Evolutionary conservation across 2,113 vertebrate genomes (phyloP).

Genomic region (Neotoma lepida): DNA sequence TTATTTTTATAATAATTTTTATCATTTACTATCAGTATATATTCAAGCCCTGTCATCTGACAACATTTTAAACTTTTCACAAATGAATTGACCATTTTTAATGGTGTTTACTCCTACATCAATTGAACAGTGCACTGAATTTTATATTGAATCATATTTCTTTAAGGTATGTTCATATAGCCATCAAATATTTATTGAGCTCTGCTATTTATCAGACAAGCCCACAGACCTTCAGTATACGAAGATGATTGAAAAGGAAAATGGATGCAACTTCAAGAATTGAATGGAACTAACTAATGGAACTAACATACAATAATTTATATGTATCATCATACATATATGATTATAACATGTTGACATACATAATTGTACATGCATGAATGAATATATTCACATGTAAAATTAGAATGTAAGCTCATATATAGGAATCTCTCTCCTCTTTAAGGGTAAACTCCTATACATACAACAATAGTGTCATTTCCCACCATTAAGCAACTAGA

Average conservation of each 20-base stretch:
- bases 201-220: background rate
- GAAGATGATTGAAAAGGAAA: conserved; percentile 36
- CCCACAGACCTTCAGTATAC: background rate
- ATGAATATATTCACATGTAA: background rate
- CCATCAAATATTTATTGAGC: background rate
- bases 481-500: background rate
- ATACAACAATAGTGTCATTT: background rate
- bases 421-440: background rate
- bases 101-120: background rate
- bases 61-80: background rate
- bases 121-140: background rate
- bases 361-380: background rate
- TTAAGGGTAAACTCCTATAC: background rate
- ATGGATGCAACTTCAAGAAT: background rate
- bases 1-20: conserved; percentile 23
- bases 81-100: conserved; percentile 23
- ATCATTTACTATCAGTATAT: background rate
- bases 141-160: conserved; percentile 51
- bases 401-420: background rate
- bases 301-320: background rate
- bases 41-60: background rate
- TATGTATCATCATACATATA: background rate
- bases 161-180: background rate
- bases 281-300: background rate
- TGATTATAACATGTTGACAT: background rate